These are phyloP conservation scores for Silurus glanis DNA, from an alignment of 2,113 vertebrate genomes.

Conservation along the genomic window DNA sequence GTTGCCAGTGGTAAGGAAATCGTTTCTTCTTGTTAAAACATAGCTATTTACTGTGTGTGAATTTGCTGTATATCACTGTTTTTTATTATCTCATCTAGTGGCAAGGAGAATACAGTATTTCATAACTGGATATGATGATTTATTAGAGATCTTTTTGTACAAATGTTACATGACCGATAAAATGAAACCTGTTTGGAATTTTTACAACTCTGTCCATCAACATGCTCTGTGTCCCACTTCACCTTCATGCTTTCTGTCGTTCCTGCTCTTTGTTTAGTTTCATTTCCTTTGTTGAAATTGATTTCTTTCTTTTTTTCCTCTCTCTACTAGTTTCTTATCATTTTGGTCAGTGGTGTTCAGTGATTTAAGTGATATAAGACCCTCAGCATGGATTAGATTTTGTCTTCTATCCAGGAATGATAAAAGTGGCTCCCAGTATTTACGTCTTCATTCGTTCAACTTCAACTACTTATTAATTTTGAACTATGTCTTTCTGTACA, in stretches of 20 bases:
- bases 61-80: too few relatives aligned
- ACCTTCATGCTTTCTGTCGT: background rate
- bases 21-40: too few relatives aligned
- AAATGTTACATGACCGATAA: too few relatives aligned
- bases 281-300: background rate
- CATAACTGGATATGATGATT: too few relatives aligned
- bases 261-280: conserved; percentile 4
- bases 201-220: too few relatives aligned
- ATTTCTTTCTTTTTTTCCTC: background rate
- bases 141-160: too few relatives aligned
- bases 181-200: too few relatives aligned
- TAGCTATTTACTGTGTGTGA: too few relatives aligned
- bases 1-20: background rate
- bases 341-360: background rate
- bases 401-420: background rate
- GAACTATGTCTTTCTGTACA: background rate
- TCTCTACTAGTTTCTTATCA: background rate
- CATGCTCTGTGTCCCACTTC: background rate
- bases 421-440: background rate
- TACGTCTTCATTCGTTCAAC: background rate
- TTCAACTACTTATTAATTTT: background rate
- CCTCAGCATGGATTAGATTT: background rate
- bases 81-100: too few relatives aligned
- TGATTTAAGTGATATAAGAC: background rate
- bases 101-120: too few relatives aligned